Percentiles rank a stretch among this genome's conserved stretches.
Evolutionary conservation across 2,888 invertebrate genomes (phyloP).

Genomic region (Diadegma fenestrale): DNA sequence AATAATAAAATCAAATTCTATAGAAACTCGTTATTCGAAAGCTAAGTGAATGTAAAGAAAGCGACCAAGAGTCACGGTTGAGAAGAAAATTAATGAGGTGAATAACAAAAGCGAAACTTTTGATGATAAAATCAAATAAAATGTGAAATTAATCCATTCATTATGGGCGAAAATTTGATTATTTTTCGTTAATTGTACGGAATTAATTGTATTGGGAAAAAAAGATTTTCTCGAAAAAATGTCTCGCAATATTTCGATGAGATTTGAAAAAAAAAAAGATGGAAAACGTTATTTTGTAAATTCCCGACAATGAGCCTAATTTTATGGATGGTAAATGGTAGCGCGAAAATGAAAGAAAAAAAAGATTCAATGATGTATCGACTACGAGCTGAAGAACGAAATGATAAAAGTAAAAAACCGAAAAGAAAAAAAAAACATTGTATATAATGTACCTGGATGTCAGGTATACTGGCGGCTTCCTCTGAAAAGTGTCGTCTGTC

Average conservation of each 20-base stretch:
- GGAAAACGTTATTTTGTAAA: neutral
- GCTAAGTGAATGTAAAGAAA: slow-evolving; percentile 36
- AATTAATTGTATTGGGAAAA: neutral
- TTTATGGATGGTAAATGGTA: neutral
- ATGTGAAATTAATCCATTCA: neutral
- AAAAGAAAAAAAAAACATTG: slow-evolving; percentile 71
- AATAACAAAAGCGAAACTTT: neutral
- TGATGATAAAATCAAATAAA: neutral
- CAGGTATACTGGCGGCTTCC: slow-evolving; percentile 93
- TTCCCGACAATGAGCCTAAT: neutral
- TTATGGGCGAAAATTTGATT: too few species aligned
- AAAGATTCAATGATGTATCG: neutral
- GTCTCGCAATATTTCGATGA: neutral
- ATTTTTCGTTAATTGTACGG: too few species aligned
- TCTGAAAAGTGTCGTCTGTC: slow-evolving; percentile 96
- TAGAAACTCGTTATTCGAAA: slow-evolving; percentile 51
- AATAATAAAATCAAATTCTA: slow-evolving; percentile 15
- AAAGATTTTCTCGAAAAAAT: neutral
- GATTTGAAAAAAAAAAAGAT: neutral
- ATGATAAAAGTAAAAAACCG: slow-evolving; percentile 47
- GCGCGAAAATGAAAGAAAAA: neutral
- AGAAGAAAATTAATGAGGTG: neutral
- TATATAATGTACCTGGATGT: slow-evolving; percentile 91
- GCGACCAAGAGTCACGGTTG: slow-evolving; percentile 14
- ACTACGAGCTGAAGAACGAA: neutral